Conservation (phyloP, 2,113 vertebrate species). For the Callaeas wilsoni region DNA sequence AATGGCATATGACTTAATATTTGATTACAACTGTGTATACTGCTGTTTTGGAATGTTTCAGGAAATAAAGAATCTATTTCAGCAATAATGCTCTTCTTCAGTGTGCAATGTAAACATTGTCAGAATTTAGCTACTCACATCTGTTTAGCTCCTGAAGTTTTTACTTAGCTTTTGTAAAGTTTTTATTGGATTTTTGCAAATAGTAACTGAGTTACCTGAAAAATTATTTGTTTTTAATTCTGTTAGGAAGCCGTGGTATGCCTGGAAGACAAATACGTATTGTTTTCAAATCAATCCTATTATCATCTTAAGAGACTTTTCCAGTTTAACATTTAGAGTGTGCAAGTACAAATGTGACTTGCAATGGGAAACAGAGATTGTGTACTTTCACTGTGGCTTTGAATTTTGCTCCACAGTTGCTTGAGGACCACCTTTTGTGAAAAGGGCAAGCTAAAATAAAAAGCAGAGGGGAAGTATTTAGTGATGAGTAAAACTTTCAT, state of each 20-base stretch:
- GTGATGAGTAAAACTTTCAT: neutral
- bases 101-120: neutral
- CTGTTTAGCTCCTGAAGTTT: neutral
- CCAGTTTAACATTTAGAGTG: neutral
- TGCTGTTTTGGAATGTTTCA: slow-evolving; percentile 82
- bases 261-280: neutral
- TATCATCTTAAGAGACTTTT: neutral
- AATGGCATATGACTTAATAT: slow-evolving; percentile 74
- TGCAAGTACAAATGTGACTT: neutral
- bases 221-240: neutral
- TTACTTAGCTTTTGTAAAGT: neutral
- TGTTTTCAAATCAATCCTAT: neutral
- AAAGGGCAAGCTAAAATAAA: neutral
- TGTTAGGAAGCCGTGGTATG: neutral
- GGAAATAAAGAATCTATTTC: slow-evolving; percentile 85
- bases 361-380: neutral
- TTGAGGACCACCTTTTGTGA: neutral
- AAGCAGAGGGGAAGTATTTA: neutral
- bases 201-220: neutral
- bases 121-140: neutral
- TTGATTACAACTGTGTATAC: slow-evolving; percentile 78
- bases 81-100: slow-evolving; percentile 66
- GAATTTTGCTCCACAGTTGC: neutral
- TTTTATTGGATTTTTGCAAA: neutral
- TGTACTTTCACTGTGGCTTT: neutral